Percentiles rank a stretch among this genome's conserved stretches.
These are phyloP conservation scores for Morpho achilles DNA, from an alignment of 2,888 invertebrate genomes.

Conservation along the genomic window DNA sequence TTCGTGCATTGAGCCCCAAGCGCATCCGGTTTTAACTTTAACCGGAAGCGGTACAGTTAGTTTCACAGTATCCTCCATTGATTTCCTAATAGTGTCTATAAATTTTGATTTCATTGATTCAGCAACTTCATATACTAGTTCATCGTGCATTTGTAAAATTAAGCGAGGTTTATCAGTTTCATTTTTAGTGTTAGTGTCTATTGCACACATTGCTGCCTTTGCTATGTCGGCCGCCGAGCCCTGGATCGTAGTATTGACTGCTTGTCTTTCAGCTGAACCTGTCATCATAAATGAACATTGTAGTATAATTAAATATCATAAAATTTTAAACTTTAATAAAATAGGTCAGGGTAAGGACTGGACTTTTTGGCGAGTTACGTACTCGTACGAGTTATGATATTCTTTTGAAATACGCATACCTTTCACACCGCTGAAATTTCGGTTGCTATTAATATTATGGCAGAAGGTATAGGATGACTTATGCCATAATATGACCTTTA, in stretches of 20 bases:
- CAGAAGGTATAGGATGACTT: no score
- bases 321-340: no score
- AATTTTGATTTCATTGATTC: constrained; percentile 76
- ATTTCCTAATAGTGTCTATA: constrained; percentile 82
- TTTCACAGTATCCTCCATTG: constrained; percentile 88
- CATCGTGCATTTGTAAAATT: constrained; percentile 96
- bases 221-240: constrained; percentile 98
- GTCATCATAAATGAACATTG: constrained; percentile 6
- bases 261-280: constrained; percentile 96
- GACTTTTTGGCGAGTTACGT: no score
- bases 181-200: constrained; percentile 78
- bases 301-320: no score
- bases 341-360: no score
- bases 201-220: constrained; percentile 91
- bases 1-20: constrained; percentile 84
- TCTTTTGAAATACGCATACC: no score
- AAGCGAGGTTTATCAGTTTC: constrained; percentile 77
- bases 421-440: no score
- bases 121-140: constrained; percentile 94
- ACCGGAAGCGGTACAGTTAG: constrained; percentile 92
- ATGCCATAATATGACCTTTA: no score
- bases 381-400: no score
- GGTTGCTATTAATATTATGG: no score
- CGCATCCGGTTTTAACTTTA: constrained; percentile 88
- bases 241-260: constrained; percentile 96